Evolutionary conservation across 1,140 invertebrate species (phyloP).

Genomic region (Pseudomyrmex concolor): DNA sequence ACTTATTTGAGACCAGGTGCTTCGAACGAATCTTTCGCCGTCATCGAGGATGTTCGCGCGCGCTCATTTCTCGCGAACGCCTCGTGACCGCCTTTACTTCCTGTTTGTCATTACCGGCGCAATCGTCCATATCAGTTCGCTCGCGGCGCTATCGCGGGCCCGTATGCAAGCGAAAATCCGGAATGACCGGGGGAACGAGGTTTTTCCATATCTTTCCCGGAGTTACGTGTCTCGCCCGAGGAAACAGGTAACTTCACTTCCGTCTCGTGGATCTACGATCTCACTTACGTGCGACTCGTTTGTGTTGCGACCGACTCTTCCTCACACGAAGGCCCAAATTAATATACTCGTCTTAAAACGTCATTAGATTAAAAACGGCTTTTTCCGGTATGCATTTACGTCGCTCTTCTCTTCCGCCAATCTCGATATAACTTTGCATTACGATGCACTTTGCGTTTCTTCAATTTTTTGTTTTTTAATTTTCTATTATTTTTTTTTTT

Average conservation of each 20-base stretch:
- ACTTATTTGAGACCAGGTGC: constrained; percentile 1
- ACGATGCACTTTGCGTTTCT: constrained; percentile 6
- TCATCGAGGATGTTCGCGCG: constrained; percentile 8
- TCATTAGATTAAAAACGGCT: constrained; percentile 1
- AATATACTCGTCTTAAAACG: constrained; percentile 18
- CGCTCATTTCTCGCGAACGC: not conserved
- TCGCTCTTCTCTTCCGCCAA: not conserved
- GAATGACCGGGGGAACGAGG: constrained; percentile 51
- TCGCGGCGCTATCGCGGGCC: not conserved
- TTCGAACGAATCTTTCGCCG: constrained; percentile 40
- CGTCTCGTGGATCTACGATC: constrained; percentile 4
- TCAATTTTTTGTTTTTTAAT: not conserved
- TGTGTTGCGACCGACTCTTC: constrained; percentile 1
- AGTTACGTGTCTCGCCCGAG: constrained; percentile 43
- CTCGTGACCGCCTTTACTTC: constrained; percentile 18
- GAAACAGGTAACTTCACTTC: constrained; percentile 48
- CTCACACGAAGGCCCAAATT: constrained; percentile 33
- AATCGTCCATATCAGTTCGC: constrained; percentile 10
- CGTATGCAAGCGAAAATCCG: not conserved
- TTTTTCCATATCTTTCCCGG: constrained; percentile 52
- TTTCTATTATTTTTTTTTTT: not conserved
- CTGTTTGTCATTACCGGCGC: constrained; percentile 13
- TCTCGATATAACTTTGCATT: not conserved
- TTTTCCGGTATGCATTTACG: constrained; percentile 6
- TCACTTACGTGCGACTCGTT: not conserved